These are phyloP conservation scores for Enteromius anoplus DNA, from an alignment of 2,797 vertebrate species.

Conservation along the genomic window DNA sequence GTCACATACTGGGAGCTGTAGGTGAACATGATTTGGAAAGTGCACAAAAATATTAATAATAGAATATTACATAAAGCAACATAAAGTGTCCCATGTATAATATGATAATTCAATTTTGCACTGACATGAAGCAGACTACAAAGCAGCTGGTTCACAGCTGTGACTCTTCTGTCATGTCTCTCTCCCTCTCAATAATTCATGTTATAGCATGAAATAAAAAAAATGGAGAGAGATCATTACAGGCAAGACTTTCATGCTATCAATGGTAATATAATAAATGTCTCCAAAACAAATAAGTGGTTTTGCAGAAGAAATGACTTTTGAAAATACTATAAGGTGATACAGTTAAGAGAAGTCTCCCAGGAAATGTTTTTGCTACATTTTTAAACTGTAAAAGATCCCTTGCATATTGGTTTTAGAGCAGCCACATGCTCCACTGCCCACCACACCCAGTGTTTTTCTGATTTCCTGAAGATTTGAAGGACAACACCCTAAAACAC, in stretches of 20 bases:
- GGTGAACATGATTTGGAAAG: not conserved
- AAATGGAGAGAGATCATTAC: not conserved
- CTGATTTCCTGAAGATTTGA: not conserved
- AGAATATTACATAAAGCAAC: not conserved
- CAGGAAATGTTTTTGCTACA: too few species aligned
- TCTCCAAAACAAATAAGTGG: not conserved
- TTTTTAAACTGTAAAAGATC: too few species aligned
- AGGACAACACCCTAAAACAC: not conserved
- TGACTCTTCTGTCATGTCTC: not conserved
- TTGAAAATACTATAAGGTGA: not conserved
- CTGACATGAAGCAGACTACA: not conserved
- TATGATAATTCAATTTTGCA: not conserved
- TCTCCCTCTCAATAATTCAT: slow-evolving; percentile 8
- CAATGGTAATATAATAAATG: not conserved
- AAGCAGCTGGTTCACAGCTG: not conserved
- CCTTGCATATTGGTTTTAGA: too few species aligned
- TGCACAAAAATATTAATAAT: not conserved
- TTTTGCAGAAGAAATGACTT: not conserved
- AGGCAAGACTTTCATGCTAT: not conserved
- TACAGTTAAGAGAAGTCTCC: too few species aligned
- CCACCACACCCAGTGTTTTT: not conserved
- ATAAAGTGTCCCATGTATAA: not conserved
- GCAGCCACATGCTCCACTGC: not conserved
- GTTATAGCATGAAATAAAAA: not conserved
- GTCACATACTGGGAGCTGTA: not conserved